Base-by-base conservation (phyloP, 2,888 invertebrate genomes). In the Timema cristinae region DNA sequence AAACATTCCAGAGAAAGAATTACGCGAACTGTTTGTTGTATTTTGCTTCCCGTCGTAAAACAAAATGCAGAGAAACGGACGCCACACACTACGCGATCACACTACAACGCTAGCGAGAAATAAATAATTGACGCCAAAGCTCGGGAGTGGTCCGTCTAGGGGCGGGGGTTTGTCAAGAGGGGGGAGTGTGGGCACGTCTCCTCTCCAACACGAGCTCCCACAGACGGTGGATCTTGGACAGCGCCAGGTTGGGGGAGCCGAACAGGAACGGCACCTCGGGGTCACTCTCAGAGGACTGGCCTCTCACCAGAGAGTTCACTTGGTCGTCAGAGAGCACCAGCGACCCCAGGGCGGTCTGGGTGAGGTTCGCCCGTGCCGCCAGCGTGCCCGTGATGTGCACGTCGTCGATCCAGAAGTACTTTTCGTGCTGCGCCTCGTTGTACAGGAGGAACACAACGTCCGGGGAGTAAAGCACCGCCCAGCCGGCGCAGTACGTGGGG, bases 381-480 rank as follows among this genome's bases (percentile, higher is more conserved):
- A 89, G 79, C 0, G 87, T 83, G 48, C 93, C 93, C 0, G 93
- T 93, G 54, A 93, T 85, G 78, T 90, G 91, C 52, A 91, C 91
- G 80, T 93, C 93, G 79, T 94, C 93, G 68, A 93, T 90, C 93
- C 93, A 93, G 83, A 93, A 92, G 79, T 90, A 93, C 2, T 86
- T 87, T 5, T 85, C 82, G 8, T 81, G 82, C 77, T 89, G 88
- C 1, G 90, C 90, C 67, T 85, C 85, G 71, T 82, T 83, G 68
- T 89, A 87, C 13, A 90, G 81, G 50, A 84, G 82, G 72, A 83
- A 84, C 15, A 86, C 86, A 56, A 87, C 86, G 79, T 90, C 90
- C 61, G 86, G 84, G 0, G 90, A 90, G 78, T 90, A 90, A 11
- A 91, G 82, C 72, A 91, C 87, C 4, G 87, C 88, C 85, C 87